Conservation (phyloP, 2,113 vertebrate genomes). For the Percopsis transmontana region DNA sequence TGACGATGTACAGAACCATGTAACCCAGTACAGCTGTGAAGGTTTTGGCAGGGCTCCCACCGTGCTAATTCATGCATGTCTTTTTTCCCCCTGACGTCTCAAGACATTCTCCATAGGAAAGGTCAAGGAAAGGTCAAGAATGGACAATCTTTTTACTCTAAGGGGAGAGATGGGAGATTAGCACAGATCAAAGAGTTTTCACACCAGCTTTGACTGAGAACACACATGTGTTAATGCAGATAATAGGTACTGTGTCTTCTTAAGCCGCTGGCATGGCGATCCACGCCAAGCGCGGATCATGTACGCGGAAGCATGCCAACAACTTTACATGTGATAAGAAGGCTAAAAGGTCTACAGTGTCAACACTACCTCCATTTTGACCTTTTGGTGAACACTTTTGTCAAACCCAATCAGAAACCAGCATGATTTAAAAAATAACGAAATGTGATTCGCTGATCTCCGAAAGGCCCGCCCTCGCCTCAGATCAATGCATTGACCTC, state of each 20-base stretch:
- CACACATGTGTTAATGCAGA: too few relatives aligned
- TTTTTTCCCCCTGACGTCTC: not conserved
- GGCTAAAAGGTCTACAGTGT: not conserved
- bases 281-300: too few relatives aligned
- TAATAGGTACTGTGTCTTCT: too few relatives aligned
- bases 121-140: not conserved
- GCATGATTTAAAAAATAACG: too few relatives aligned
- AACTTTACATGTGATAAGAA: too few relatives aligned
- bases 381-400: not conserved
- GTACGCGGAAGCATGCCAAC: too few relatives aligned
- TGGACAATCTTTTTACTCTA: not conserved
- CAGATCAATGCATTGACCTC: conserved; percentile 1
- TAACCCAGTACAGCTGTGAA: not conserved
- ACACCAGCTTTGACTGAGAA: too few relatives aligned
- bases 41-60: not conserved
- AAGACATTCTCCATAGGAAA: not conserved
- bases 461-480: conserved; percentile 13
- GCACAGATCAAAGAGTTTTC: too few relatives aligned
- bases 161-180: not conserved
- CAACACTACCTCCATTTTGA: not conserved
- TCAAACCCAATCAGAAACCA: not conserved
- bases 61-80: not conserved
- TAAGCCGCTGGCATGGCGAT: too few relatives aligned
- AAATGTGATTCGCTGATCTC: conserved; percentile 15
- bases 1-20: not conserved